Evolutionary conservation across 1,140 invertebrate species (phyloP).

Genomic region (Apis laboriosa): DNA sequence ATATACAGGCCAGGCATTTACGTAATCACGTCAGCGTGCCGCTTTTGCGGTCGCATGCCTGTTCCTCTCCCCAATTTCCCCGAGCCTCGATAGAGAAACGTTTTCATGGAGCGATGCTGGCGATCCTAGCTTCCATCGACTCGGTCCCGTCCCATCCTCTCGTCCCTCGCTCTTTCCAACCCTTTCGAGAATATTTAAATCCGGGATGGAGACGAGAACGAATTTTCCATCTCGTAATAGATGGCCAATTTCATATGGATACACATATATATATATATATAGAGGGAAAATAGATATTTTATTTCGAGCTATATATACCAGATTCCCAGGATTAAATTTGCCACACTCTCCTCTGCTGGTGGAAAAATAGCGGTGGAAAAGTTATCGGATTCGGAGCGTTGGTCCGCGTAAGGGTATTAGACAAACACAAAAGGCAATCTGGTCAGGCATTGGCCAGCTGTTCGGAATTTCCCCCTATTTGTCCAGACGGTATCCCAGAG

Average conservation of each 20-base stretch:
- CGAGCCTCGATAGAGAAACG: neutral
- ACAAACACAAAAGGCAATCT: constrained; percentile 8
- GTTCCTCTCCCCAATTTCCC: neutral
- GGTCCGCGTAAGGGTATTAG: neutral
- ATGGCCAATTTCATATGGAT: too few species aligned
- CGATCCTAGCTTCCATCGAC: neutral
- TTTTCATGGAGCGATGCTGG: neutral
- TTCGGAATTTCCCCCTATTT: constrained; percentile 21
- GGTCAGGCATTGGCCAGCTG: neutral
- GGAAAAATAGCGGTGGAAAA: neutral
- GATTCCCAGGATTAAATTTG: too few species aligned
- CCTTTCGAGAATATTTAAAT: too few species aligned
- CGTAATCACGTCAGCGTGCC: constrained; percentile 8
- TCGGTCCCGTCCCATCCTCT: too few species aligned
- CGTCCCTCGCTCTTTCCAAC: too few species aligned
- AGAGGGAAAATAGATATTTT: too few species aligned
- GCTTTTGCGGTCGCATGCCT: constrained; percentile 3
- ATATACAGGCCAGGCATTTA: neutral
- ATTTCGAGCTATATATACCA: too few species aligned
- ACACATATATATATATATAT: too few species aligned
- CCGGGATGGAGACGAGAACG: too few species aligned
- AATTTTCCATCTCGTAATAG: too few species aligned
- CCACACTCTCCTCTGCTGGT: too few species aligned
- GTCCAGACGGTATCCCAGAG: constrained; percentile 8
- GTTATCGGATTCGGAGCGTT: neutral